phyloP scores from a whole-genome alignment of 2,113 vertebrate species.

The Accipiter cooperii region DNA sequence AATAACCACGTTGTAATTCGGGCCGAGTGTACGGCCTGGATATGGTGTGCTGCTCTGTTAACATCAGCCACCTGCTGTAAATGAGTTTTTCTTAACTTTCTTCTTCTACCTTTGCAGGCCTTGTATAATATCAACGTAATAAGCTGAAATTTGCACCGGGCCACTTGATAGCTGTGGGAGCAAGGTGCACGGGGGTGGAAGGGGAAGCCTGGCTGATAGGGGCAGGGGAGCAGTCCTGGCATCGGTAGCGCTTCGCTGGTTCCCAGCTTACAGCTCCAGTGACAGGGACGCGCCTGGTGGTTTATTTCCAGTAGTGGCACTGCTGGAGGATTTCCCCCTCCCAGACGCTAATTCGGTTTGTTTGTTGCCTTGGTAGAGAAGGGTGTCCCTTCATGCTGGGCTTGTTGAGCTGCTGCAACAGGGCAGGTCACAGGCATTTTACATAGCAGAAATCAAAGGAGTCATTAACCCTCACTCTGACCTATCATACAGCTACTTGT shows the following conservation, averaged over 20 bases:
- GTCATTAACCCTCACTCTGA: not conserved
- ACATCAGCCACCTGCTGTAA: not conserved
- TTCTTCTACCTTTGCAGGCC: not conserved
- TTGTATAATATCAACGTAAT: not conserved
- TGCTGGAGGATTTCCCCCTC: not conserved
- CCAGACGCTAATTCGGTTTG: not conserved
- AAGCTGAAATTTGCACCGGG: not conserved
- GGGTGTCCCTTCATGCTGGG: not conserved
- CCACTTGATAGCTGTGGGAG: not conserved
- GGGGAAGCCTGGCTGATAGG: not conserved
- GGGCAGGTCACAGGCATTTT: not conserved
- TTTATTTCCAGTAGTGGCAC: not conserved
- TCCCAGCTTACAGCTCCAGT: not conserved
- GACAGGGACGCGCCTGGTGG: fast-evolving
- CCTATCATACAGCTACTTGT: not conserved
- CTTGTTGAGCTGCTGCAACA: not conserved
- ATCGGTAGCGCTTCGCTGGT: not conserved
- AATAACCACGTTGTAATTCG: fast-evolving
- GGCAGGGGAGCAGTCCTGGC: not conserved
- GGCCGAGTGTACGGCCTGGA: not conserved
- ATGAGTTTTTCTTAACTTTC: not conserved
- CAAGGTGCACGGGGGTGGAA: not conserved
- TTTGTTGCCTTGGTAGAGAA: not conserved
- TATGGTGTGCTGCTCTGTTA: not conserved
- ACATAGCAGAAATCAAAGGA: not conserved